A percentile compares a stretch with the other conserved stretches of the same genome.
phyloP scores from a whole-genome alignment of 2,888 invertebrate genomes.

The Dicycla oo region DNA sequence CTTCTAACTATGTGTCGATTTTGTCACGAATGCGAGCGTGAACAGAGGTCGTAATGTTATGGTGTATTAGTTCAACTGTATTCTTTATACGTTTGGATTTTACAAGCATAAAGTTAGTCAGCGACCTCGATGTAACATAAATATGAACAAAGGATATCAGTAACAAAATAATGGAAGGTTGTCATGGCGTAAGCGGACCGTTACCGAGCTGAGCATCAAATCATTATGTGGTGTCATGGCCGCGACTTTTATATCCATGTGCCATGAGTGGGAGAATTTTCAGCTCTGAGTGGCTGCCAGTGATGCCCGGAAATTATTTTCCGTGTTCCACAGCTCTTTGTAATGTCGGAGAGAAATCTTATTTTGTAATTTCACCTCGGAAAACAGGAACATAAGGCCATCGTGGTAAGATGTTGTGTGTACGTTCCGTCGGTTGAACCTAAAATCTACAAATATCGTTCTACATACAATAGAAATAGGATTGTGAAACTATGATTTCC shows the following conservation, averaged over 20 bases:
- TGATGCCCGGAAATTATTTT: constrained; percentile 82
- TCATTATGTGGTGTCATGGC: constrained; percentile 66
- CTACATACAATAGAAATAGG: constrained; percentile 34
- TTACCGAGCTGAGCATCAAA: constrained; percentile 61
- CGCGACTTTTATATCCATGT: constrained; percentile 54
- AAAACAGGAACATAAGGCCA: constrained; percentile 40
- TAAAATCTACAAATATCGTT: constrained; percentile 35
- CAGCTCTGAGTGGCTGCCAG: constrained; percentile 67
- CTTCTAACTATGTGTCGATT: constrained; percentile 54
- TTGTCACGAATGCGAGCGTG: constrained; percentile 51
- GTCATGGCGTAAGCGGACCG: constrained; percentile 62
- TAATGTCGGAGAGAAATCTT: constrained; percentile 58
- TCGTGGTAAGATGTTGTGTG: constrained; percentile 32
- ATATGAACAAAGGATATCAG: constrained; percentile 57
- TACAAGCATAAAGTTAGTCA: constrained; percentile 27
- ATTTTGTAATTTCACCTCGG: constrained; percentile 55
- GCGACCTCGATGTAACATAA: constrained; percentile 40
- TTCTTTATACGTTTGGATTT: constrained; percentile 33
- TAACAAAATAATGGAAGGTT: constrained; percentile 57
- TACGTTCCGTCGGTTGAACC: constrained; percentile 15
- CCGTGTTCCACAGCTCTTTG: constrained; percentile 70
- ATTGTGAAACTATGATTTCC: constrained; percentile 45
- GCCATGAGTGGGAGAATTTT: constrained; percentile 69
- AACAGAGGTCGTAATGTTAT: constrained; percentile 40
- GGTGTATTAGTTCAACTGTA: constrained; percentile 31